Evolutionary conservation across 1,140 invertebrate species (phyloP), one percentile per base, ranked within the genome.

Genomic region (Tetranychus cinnabarinus): DNA sequence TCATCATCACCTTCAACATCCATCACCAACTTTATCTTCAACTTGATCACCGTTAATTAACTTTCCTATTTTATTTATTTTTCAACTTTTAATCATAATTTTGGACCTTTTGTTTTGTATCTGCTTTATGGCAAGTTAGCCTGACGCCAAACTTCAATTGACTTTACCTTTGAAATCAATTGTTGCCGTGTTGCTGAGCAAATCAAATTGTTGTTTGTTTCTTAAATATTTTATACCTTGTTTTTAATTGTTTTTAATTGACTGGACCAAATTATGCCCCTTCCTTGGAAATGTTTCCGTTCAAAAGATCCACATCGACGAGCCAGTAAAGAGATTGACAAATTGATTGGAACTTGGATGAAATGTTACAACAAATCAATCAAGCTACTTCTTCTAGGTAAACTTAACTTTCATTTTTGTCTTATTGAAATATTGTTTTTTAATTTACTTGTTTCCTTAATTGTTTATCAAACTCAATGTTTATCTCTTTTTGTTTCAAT

Each of bases 371-470:
- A 69, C 37, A 71, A 71, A 57, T 76, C 77, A 2, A 78, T 81
- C 10, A 82, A 83, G 71, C 72, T 84, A 36, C 70, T 84, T 37
- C 70, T 84, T 0, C 68, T 84, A 3, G 81, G 82, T 50, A 67
- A 62, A 42, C 7, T 48, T 1, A 55, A 59, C 0, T 2, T 13
- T 8, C 23, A 10, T 33, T 36, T 59, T 47, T n/a, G 4, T 57
- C 31, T 35, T 8, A 35, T 57, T 57, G n/a, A 34, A n/a, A 6
- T 15, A 57, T 1, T 42, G 39, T 42, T 42, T 5, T 42, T 42
- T 1, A 23, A 23, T 23, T 23, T 23, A 23, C 23, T 23, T 23
- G 23, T 23, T 23, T 23, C 23, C 23, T 23, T 23, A 23, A 23
- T 23, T 23, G 23, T 23, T 23, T 23, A 23, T 23, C 23, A 23